These are phyloP conservation scores for Matsumyia berberina DNA, from an alignment of 2,888 invertebrate genomes.

Conservation along the genomic window DNA sequence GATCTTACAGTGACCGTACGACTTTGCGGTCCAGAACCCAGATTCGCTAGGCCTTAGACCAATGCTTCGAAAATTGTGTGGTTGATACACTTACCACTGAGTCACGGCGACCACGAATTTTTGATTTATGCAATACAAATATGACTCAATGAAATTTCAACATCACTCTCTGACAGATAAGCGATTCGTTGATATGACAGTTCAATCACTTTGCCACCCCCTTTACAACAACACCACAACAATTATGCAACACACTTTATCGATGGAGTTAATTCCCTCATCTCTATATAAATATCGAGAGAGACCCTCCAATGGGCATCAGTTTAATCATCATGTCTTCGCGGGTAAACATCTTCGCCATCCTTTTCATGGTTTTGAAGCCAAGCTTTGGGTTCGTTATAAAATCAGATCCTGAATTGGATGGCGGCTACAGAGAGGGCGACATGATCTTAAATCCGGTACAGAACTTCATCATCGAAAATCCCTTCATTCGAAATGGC, in stretches of 20 bases:
- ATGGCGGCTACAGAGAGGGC: slow-evolving; percentile 89
- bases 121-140: no score
- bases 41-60: no score
- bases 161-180: no score
- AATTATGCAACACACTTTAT: not conserved
- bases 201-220: not conserved
- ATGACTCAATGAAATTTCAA: no score
- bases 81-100: no score
- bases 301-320: not conserved
- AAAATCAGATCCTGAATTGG: slow-evolving; percentile 88
- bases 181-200: not conserved
- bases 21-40: no score
- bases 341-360: no score
- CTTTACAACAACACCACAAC: not conserved
- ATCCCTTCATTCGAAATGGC: slow-evolving; percentile 85
- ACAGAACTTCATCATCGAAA: slow-evolving; percentile 65
- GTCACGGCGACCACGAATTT: no score
- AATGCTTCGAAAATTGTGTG: no score
- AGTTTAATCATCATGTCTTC: slow-evolving; percentile 1
- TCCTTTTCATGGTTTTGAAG: not conserved
- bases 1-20: no score
- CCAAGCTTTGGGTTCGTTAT: slow-evolving; percentile 12
- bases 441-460: slow-evolving; percentile 88
- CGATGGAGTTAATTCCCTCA: not conserved
- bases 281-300: not conserved